Conservation (phyloP, 2,888 invertebrate species). For the Lasioglossum figueresi region DNA sequence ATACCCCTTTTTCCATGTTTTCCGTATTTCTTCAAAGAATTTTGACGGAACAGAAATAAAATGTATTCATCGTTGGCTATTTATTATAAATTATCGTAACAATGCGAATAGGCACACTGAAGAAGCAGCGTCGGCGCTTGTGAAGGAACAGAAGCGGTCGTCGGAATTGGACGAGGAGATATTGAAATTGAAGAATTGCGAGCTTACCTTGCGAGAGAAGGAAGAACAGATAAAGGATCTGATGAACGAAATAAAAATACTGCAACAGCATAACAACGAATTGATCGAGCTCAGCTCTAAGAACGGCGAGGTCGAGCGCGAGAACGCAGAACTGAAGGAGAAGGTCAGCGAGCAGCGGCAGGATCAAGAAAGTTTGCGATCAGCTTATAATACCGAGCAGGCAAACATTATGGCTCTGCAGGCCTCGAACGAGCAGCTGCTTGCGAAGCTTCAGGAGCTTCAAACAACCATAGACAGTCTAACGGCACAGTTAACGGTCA, state of each 20-base stretch:
- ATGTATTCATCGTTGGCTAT: neutral
- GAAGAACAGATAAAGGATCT: conserved; percentile 79
- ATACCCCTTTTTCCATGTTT: neutral
- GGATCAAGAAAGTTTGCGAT: conserved; percentile 75
- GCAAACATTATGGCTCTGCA: conserved; percentile 75
- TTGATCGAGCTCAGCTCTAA: conserved; percentile 76
- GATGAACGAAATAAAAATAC: conserved; percentile 75
- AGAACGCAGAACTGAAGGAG: conserved; percentile 77
- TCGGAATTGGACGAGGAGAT: conserved; percentile 75
- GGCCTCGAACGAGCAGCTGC: conserved; percentile 76
- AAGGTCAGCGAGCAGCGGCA: conserved; percentile 74
- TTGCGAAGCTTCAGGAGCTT: conserved; percentile 77
- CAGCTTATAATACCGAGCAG: conserved; percentile 75
- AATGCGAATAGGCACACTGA: conserved; percentile 71
- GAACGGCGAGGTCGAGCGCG: conserved; percentile 75
- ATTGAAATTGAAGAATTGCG: conserved; percentile 68
- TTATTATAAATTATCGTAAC: neutral
- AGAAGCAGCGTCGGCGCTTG: conserved; percentile 69
- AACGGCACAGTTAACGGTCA: conserved; percentile 78
- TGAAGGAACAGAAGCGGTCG: conserved; percentile 73
- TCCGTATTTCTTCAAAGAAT: neutral
- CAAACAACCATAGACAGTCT: conserved; percentile 79
- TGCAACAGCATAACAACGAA: conserved; percentile 80
- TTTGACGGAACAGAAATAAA: neutral
- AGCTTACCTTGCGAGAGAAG: conserved; percentile 74